Percentiles rank a stretch among this genome's conserved stretches.
Evolutionary conservation across 2,888 invertebrate species (phyloP).

Genomic region (Nezara viridula): DNA sequence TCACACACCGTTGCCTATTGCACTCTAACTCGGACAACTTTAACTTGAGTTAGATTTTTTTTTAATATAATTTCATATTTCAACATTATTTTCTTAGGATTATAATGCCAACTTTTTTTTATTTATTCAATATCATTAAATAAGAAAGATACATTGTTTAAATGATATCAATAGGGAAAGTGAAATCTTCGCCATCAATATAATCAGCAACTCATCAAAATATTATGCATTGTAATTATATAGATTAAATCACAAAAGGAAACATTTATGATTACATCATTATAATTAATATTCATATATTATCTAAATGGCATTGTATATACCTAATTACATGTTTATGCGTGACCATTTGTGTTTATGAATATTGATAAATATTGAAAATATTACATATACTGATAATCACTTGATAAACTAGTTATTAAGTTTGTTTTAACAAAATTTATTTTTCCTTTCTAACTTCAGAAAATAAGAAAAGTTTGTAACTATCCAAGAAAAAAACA

Average conservation of each 20-base stretch:
- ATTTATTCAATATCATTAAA: neutral
- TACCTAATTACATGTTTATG: neutral
- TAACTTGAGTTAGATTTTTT: neutral
- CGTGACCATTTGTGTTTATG: neutral
- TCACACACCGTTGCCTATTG: neutral
- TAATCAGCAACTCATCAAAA: neutral
- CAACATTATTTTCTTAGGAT: neutral
- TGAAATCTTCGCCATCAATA: neutral
- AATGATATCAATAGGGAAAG: neutral
- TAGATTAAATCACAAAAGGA: neutral
- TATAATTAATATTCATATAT: neutral
- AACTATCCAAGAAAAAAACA: too few relatives aligned
- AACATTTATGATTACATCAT: neutral
- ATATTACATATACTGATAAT: neutral
- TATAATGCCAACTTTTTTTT: neutral
- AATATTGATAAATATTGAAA: neutral
- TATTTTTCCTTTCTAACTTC: neutral
- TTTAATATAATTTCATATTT: neutral
- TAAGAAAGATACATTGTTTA: neutral
- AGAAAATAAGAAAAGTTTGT: too few relatives aligned
- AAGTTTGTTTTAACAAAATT: neutral
- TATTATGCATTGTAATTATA: neutral
- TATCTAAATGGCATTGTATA: neutral
- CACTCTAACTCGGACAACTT: neutral
- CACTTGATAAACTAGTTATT: too few relatives aligned